Conservation (phyloP, 2,113 vertebrate genomes). For the Corythaeola cristata region DNA sequence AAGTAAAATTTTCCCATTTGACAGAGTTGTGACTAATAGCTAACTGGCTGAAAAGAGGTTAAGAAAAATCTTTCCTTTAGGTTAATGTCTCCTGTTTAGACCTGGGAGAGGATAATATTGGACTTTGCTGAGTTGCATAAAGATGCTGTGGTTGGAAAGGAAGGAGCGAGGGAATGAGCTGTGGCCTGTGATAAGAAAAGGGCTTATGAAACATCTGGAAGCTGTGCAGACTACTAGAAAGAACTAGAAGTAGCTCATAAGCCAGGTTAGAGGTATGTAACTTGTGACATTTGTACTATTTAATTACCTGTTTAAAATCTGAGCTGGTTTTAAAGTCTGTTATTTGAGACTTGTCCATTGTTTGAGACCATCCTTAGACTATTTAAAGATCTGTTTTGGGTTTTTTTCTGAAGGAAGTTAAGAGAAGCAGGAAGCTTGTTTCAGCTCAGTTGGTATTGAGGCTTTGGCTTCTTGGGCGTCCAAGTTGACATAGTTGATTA, state of each 20-base stretch:
- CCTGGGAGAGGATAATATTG: not conserved
- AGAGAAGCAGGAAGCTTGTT: not conserved
- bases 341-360: not conserved
- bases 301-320: not conserved
- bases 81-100: not conserved
- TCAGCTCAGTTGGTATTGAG: not conserved
- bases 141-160: not conserved
- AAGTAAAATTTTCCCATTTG: not conserved
- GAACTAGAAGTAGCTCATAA: not conserved
- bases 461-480: not conserved
- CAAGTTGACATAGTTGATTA: not conserved
- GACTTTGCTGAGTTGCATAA: not conserved
- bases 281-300: not conserved
- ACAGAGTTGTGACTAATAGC: not conserved
- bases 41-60: not conserved
- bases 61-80: not conserved
- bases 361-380: not conserved
- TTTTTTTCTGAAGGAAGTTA: not conserved
- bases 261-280: not conserved
- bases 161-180: not conserved
- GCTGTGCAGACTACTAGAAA: not conserved
- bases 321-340: not conserved
- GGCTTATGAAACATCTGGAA: not conserved
- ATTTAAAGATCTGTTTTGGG: not conserved
- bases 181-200: not conserved